These are phyloP conservation scores for Hoplias malabaricus DNA, from an alignment of 2,113 vertebrate species.

Conservation along the genomic window DNA sequence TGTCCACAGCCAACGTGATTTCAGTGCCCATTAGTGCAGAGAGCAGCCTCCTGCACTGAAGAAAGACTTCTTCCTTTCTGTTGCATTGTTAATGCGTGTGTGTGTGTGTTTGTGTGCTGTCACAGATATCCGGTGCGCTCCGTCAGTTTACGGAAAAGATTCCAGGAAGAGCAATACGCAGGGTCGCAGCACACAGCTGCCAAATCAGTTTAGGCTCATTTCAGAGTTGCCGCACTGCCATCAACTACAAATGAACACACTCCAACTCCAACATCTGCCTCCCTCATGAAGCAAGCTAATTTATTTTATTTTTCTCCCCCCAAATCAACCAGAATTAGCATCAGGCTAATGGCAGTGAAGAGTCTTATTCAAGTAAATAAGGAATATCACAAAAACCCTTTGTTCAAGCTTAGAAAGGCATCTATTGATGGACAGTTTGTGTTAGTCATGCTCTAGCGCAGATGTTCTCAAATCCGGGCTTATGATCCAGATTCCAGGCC, in stretches of 20 bases:
- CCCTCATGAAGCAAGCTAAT: not conserved
- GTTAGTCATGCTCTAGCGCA: too few relatives aligned
- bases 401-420: too few relatives aligned
- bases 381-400: too few relatives aligned
- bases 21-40: conserved; percentile 32
- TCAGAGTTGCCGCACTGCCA: conserved; percentile 14
- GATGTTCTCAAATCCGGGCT: too few relatives aligned
- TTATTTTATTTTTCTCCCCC: not conserved
- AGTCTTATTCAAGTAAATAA: too few relatives aligned
- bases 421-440: too few relatives aligned
- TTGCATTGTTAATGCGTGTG: not conserved
- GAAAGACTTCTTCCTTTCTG: conserved; percentile 4
- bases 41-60: not conserved
- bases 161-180: conserved; percentile 26
- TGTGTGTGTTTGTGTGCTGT: conserved; percentile 11
- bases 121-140: conserved; percentile 54
- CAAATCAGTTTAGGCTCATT: conserved; percentile 61
- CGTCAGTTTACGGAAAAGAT: conserved; percentile 60
- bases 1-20: conserved; percentile 27
- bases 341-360: too few relatives aligned
- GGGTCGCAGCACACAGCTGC: conserved; percentile 41
- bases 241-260: conserved; percentile 51
- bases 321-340: not conserved
- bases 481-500: too few relatives aligned
- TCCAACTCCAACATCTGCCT: conserved; percentile 40